Evolutionary conservation across 2,113 vertebrate species (phyloP).

Genomic region (Charina bottae): DNA sequence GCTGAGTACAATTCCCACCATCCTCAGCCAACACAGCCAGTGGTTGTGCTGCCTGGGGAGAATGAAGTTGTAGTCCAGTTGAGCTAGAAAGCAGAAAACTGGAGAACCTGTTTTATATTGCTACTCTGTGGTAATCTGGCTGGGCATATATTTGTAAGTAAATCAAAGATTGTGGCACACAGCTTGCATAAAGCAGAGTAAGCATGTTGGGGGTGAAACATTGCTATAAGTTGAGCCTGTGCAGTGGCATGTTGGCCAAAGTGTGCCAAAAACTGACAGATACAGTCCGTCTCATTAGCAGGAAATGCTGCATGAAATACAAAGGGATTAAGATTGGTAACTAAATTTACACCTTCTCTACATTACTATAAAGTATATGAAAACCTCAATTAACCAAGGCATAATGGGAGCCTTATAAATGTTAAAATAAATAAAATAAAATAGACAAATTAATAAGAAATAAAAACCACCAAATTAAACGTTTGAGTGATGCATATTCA

Average conservation of each 20-base stretch:
- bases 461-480: not conserved
- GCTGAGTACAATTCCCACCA: not conserved
- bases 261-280: not conserved
- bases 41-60: not conserved
- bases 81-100: not conserved
- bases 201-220: not conserved
- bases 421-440: not conserved
- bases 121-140: not conserved
- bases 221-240: not conserved
- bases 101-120: not conserved
- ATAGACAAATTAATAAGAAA: not conserved
- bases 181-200: not conserved
- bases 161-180: not conserved
- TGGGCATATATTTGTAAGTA: not conserved
- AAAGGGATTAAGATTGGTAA: not conserved
- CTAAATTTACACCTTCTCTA: not conserved
- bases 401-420: not conserved
- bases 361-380: not conserved
- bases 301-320: not conserved
- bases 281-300: not conserved
- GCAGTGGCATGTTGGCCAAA: not conserved
- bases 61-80: not conserved
- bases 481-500: not conserved
- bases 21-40: not conserved
- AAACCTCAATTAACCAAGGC: not conserved